phyloP scores from a whole-genome alignment of 2,888 invertebrate species.

The Ectemnius continuus region DNA sequence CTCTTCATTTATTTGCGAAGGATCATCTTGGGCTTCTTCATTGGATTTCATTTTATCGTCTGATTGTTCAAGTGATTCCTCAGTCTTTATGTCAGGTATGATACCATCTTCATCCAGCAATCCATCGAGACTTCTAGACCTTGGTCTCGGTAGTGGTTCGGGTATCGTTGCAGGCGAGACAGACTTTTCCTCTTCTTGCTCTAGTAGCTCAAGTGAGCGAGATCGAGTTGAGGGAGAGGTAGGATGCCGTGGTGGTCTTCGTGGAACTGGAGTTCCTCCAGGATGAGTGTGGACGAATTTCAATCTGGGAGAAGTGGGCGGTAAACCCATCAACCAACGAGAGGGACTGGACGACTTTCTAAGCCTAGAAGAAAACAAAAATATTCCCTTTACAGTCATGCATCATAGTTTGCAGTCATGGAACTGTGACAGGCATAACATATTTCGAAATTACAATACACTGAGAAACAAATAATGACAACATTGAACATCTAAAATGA shows the following conservation, averaged over 20 bases:
- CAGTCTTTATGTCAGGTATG: conserved; percentile 47
- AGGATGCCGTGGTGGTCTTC: conserved; percentile 77
- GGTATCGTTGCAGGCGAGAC: conserved; percentile 51
- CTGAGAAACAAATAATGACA: neutral
- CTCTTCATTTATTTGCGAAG: neutral
- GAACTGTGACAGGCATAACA: conserved; percentile 1
- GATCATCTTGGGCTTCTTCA: neutral
- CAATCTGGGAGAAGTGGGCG: conserved; percentile 72
- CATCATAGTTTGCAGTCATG: conserved; percentile 23
- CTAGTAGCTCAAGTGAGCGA: conserved; percentile 63
- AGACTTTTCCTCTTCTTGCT: conserved; percentile 61
- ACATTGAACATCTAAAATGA: neutral
- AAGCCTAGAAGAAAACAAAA: conserved; percentile 79
- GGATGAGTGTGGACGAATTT: conserved; percentile 70
- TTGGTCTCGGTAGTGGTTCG: conserved; percentile 76
- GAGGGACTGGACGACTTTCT: conserved; percentile 84
- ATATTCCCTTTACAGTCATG: neutral
- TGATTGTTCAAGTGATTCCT: conserved; percentile 30
- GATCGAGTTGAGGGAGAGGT: conserved; percentile 72
- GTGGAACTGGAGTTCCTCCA: conserved; percentile 74
- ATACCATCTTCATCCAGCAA: conserved; percentile 79
- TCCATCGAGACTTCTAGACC: conserved; percentile 84
- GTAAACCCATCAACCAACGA: conserved; percentile 81
- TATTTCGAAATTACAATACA: neutral
- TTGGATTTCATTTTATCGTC: neutral